Percentiles rank a stretch among this genome's conserved stretches.
Conservation (phyloP, 2,888 invertebrate genomes). For the Mesorhabditis spiculigera region DNA sequence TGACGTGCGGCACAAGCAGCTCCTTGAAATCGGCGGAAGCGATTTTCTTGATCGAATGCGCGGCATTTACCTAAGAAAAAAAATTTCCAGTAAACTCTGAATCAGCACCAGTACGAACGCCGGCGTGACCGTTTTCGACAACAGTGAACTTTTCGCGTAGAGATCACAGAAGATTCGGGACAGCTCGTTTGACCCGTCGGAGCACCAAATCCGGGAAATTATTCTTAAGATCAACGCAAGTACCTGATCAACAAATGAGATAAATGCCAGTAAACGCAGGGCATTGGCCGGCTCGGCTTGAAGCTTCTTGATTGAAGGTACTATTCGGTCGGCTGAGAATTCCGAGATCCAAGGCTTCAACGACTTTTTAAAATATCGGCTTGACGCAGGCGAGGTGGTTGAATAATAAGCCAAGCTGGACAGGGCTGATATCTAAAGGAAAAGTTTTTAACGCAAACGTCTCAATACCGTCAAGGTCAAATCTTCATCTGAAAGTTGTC, state of each 20-base stretch:
- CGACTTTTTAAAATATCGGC: slow-evolving; percentile 13
- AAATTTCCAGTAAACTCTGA: background rate
- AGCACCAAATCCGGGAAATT: background rate
- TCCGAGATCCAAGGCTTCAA: slow-evolving; percentile 11
- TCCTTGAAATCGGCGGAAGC: slow-evolving; percentile 66
- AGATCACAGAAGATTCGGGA: slow-evolving; percentile 17
- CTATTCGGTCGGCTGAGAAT: background rate
- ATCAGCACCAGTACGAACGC: slow-evolving; percentile 18
- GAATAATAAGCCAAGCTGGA: slow-evolving; percentile 22
- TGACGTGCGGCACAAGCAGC: slow-evolving; percentile 76
- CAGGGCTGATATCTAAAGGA: slow-evolving; percentile 17
- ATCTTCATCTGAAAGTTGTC: slow-evolving; percentile 8
- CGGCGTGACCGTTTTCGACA: slow-evolving; percentile 22
- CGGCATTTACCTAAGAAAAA: background rate
- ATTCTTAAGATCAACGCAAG: no score
- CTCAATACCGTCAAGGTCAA: background rate
- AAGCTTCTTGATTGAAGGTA: slow-evolving; percentile 9
- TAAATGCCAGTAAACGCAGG: slow-evolving; percentile 14
- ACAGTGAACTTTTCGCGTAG: slow-evolving; percentile 18
- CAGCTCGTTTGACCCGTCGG: background rate
- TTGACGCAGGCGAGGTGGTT: slow-evolving; percentile 16
- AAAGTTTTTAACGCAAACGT: background rate
- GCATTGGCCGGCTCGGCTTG: slow-evolving; percentile 9
- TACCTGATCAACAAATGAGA: slow-evolving; percentile 1
- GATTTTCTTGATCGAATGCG: slow-evolving; percentile 10